These are phyloP conservation scores for human DNA, from an alignment of 2,113 vertebrate genomes.

Conservation along the genomic window DNA sequence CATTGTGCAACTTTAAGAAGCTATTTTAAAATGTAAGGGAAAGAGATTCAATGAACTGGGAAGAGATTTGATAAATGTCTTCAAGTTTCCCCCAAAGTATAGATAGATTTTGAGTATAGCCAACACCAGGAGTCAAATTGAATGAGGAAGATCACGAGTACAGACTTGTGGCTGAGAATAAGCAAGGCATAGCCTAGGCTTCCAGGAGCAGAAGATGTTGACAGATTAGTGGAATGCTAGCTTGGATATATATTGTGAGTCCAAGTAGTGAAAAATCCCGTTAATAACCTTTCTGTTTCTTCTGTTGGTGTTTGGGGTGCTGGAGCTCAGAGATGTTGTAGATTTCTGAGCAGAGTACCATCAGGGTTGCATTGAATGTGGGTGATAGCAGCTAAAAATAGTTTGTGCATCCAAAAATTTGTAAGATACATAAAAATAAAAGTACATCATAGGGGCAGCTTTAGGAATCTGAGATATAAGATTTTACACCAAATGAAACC, in stretches of 20 bases:
- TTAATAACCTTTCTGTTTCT: neutral
- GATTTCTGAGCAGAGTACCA: neutral
- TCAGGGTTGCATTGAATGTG: neutral
- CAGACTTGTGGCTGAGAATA: neutral
- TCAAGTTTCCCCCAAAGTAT: neutral
- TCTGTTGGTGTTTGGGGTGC: neutral
- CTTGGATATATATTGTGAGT: neutral
- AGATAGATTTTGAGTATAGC: neutral
- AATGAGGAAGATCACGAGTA: neutral
- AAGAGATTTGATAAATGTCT: neutral
- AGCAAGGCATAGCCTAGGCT: neutral
- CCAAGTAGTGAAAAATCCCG: neutral
- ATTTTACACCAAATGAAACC: neutral
- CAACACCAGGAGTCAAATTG: neutral
- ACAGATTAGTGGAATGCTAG: neutral
- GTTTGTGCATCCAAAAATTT: neutral
- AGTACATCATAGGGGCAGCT: neutral
- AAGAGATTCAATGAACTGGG: neutral
- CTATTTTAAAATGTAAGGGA: neutral
- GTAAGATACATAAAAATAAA: neutral
- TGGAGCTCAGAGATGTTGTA: neutral
- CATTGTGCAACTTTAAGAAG: neutral
- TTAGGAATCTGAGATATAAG: neutral
- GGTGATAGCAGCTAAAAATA: neutral
- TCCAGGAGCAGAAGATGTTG: neutral